These are phyloP conservation scores for Oophaga sylvatica DNA, from an alignment of 2,797 vertebrate species.

Conservation along the genomic window DNA sequence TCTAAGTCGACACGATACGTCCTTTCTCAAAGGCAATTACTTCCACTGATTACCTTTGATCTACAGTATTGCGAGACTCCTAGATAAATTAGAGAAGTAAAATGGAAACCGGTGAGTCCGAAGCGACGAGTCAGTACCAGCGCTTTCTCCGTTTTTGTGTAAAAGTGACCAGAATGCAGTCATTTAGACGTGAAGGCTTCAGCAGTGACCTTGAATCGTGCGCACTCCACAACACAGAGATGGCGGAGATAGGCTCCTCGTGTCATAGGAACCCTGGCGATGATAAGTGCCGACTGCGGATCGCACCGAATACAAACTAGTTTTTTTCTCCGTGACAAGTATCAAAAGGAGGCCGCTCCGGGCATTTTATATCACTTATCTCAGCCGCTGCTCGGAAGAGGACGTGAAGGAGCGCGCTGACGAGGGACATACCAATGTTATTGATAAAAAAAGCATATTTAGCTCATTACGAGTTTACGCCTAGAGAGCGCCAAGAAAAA, in stretches of 20 bases:
- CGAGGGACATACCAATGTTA: background rate
- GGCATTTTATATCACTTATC: conserved; percentile 34
- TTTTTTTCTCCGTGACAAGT: conserved; percentile 33
- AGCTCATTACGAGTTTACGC: background rate
- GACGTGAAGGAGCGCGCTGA: conserved; percentile 3
- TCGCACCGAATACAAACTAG: conserved; percentile 26
- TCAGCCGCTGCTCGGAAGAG: background rate
- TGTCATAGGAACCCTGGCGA: conserved; percentile 34
- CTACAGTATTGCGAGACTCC: background rate
- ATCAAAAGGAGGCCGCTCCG: conserved; percentile 15
- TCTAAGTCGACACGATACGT: background rate
- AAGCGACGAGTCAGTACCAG: conserved; percentile 29
- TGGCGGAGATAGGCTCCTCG: conserved; percentile 25
- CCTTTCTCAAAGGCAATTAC: conserved; percentile 5
- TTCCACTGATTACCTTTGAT: conserved; percentile 1
- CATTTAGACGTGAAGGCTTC: background rate
- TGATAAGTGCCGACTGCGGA: conserved; percentile 44
- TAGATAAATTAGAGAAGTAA: background rate
- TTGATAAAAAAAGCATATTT: background rate
- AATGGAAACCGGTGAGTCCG: background rate
- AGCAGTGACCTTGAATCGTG: conserved; percentile 41
- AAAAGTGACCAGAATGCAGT: background rate
- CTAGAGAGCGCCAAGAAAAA: background rate
- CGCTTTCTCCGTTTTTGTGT: background rate
- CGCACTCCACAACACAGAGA: conserved; percentile 19